Percentiles rank a stretch among this genome's conserved stretches.
phyloP scores from a whole-genome alignment of 2,797 vertebrate species.

The Sebastiscus tertius region DNA sequence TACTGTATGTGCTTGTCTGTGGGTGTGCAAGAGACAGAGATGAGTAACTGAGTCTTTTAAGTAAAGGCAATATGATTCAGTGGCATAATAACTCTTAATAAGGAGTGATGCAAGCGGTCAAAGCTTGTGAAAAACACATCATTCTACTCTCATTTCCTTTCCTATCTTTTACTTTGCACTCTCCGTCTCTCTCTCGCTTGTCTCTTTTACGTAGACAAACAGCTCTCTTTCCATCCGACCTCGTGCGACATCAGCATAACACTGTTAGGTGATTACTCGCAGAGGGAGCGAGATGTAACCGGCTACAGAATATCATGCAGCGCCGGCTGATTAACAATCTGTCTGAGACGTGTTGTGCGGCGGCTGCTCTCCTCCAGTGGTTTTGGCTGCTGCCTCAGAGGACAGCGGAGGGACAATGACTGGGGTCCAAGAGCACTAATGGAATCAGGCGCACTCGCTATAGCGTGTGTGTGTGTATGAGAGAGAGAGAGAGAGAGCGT shows the following conservation, averaged over 20 bases:
- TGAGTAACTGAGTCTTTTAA: slow-evolving; percentile 10
- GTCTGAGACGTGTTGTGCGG: slow-evolving; percentile 55
- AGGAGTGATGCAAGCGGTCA: not conserved
- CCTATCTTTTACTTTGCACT: not conserved
- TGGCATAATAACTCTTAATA: slow-evolving; percentile 2
- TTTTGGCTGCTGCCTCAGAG: slow-evolving; percentile 64
- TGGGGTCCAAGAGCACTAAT: slow-evolving; percentile 64
- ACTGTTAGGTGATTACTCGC: slow-evolving; percentile 65
- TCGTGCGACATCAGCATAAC: slow-evolving; percentile 56
- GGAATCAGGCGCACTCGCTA: slow-evolving; percentile 41
- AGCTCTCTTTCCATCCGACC: slow-evolving; percentile 55
- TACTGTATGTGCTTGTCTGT: not conserved
- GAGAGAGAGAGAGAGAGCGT: not conserved
- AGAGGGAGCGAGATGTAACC: slow-evolving; percentile 46
- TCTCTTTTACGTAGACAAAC: slow-evolving; percentile 37
- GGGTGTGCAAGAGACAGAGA: not conserved
- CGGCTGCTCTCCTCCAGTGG: slow-evolving; percentile 46
- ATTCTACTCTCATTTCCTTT: not conserved
- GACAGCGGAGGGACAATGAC: slow-evolving; percentile 57
- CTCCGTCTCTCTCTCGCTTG: not conserved
- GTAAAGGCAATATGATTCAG: slow-evolving; percentile 19
- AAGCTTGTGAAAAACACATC: not conserved
- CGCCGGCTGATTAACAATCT: slow-evolving; percentile 70
- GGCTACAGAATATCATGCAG: slow-evolving; percentile 62
- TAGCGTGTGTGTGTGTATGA: not conserved